These are phyloP conservation scores for Orchesellides sinensis DNA, from an alignment of 2,888 invertebrate genomes.

Conservation along the genomic window DNA sequence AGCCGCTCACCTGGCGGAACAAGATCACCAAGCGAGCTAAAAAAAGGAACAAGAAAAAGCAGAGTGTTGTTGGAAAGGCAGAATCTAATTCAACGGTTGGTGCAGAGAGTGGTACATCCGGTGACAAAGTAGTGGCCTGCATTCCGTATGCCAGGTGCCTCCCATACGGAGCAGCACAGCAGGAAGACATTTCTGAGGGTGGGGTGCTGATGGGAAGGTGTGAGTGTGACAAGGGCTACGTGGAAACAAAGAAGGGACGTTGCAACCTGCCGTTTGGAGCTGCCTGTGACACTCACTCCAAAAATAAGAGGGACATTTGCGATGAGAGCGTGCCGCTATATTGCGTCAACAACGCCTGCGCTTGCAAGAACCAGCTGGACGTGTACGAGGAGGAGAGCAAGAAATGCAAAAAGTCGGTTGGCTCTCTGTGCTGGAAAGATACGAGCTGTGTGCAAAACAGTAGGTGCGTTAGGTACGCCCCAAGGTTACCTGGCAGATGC, in stretches of 20 bases:
- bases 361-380: conserved; percentile 64
- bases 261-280: conserved; percentile 45
- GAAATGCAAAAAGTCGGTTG: conserved; percentile 57
- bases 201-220: conserved; percentile 36
- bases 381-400: conserved; percentile 53
- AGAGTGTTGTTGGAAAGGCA: neutral
- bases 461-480: conserved; percentile 51
- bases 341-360: conserved; percentile 61
- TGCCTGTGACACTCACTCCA: conserved; percentile 58
- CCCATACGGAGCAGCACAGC: conserved; percentile 30
- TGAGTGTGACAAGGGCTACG: conserved; percentile 58
- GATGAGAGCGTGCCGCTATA: conserved; percentile 57
- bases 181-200: neutral
- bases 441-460: conserved; percentile 54
- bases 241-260: conserved; percentile 62
- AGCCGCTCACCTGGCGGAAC: no score
- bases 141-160: conserved; percentile 67
- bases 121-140: conserved; percentile 34
- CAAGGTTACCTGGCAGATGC: conserved; percentile 67
- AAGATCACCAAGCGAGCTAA: no score
- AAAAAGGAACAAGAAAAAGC: neutral
- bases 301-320: conserved; percentile 67
- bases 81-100: neutral
- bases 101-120: neutral
- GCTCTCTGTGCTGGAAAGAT: conserved; percentile 64